A percentile compares a stretch with the other conserved stretches of the same genome.
Conservation (phyloP, 2,888 invertebrate genomes). For the Amphipoea lucens region DNA sequence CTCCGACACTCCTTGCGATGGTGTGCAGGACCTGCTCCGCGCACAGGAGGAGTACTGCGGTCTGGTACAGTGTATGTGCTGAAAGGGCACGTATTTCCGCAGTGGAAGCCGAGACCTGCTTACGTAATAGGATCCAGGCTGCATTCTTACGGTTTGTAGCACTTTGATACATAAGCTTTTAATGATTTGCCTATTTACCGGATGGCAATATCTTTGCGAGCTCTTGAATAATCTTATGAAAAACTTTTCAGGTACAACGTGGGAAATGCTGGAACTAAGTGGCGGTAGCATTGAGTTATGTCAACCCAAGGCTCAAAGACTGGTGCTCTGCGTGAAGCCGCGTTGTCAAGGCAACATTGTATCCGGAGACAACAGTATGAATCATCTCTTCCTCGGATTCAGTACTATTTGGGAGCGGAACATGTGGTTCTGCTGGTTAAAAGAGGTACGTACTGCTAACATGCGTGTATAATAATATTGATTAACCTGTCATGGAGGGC, state of each 20-base stretch:
- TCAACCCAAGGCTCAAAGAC: constrained; percentile 84
- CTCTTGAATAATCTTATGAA: background rate
- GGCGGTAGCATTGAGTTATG: constrained; percentile 86
- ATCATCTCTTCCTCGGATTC: constrained; percentile 92
- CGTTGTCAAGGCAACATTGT: constrained; percentile 81
- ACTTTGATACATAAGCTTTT: background rate
- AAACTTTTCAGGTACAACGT: constrained; percentile 78
- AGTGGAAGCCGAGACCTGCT: constrained; percentile 91
- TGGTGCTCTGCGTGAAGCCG: constrained; percentile 86
- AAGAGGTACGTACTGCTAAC: constrained; percentile 86
- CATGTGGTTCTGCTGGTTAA: constrained; percentile 92
- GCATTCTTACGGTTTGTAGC: constrained; percentile 88
- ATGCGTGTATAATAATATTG: constrained; percentile 28
- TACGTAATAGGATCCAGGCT: constrained; percentile 91
- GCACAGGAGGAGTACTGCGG: constrained; percentile 82
- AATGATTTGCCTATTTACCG: background rate
- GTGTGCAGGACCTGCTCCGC: constrained; percentile 91
- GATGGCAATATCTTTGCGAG: background rate
- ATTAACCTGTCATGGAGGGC: constrained; percentile 33
- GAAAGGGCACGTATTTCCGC: constrained; percentile 92
- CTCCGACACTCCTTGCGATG: constrained; percentile 91
- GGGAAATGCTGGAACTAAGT: constrained; percentile 85
- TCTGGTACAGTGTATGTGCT: constrained; percentile 90
- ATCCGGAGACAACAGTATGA: constrained; percentile 77
- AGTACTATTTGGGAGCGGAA: constrained; percentile 92